phyloP scores from a whole-genome alignment of 2,113 vertebrate genomes.

The Nannospalax galili region DNA sequence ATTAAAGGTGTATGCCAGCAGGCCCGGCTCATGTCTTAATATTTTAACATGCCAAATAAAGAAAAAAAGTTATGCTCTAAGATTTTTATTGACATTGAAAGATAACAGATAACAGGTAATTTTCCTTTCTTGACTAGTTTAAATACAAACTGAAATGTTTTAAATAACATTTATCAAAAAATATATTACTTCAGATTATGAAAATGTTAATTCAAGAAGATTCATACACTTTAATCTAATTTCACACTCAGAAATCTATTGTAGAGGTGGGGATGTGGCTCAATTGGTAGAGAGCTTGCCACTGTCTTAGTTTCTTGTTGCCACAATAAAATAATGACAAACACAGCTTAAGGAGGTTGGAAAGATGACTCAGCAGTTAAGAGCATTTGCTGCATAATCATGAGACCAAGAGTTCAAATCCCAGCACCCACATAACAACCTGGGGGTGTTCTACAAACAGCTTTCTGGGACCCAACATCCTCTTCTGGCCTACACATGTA shows the following conservation, averaged over 20 bases:
- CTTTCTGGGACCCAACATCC: neutral
- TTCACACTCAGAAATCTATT: conserved; percentile 1
- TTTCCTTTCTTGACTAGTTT: neutral
- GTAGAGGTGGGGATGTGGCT: neutral
- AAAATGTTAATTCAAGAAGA: neutral
- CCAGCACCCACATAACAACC: neutral
- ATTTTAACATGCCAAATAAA: neutral
- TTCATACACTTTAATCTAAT: neutral
- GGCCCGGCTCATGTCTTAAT: too few species aligned
- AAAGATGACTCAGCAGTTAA: neutral
- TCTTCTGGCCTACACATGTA: neutral
- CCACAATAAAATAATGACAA: neutral
- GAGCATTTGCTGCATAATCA: neutral
- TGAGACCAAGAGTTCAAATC: neutral
- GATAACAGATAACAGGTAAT: neutral
- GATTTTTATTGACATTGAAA: neutral
- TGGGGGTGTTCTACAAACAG: too few species aligned
- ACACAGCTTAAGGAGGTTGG: neutral
- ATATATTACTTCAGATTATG: neutral
- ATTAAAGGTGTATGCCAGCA: too few species aligned
- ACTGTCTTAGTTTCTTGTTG: neutral
- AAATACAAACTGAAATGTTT: conserved; percentile 4
- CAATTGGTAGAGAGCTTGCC: neutral
- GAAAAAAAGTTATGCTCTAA: neutral
- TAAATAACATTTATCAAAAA: neutral